Evolutionary conservation across 2,888 invertebrate genomes (phyloP), one percentile per base, ranked within the genome.

Genomic region (Caenorhabditis japonica): DNA sequence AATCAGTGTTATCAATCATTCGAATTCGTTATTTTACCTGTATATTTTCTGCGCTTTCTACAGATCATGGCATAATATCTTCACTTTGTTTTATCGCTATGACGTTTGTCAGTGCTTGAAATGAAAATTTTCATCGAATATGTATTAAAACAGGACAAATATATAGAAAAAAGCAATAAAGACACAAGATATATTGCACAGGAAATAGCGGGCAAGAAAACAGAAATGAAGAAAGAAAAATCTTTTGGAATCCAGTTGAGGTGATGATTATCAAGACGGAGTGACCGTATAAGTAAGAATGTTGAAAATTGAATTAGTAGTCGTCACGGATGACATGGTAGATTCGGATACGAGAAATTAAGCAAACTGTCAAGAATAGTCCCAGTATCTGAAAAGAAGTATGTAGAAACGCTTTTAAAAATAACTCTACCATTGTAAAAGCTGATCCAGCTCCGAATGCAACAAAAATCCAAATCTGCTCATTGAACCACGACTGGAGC

Each of bases 401-500:
- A 4, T 7, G 15, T 43, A 39, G 7, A 7, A n/a, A n/a, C n/a
- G n/a, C n/a, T n/a, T n/a, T n/a, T n/a, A 17, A 7, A 13, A 12
- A 15, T 41, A 5, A 13, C 15, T 36, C 13, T 33, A 83, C 83
- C 77, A 83, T 82, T 2, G 77, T 76, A 2, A 75, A 52, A 0
- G 84, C 81, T 34, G 81, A 82, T 30, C 75, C 69, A 33, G 80
- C 79, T 3, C 84, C 84, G 21, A 84, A 75, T 12, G 60, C 78
- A 7, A 77, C 77, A 49, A 84, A 83, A 25, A 84, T 84, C 46
- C 75, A 70, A 13, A 79, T 77, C 46, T 82, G 82, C 30, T 82
- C 79, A 27, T 81, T 77, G 60, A 84, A 81, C 83, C 83, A 83
- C 10, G 76, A 60, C 44, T 79, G 79, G 30, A 84, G 75, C 52